Conservation (phyloP, 1,140 invertebrate species). For the Apis mellifera region Amel_HAv3.1 CM009935.2:9002001-9002500, state of each 20-base stretch:
- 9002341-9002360: not conserved
- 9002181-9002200: too few relatives aligned
- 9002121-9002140: too few relatives aligned
- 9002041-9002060: too few relatives aligned
- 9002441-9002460: not conserved
- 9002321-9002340: not conserved
- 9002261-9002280: not conserved
- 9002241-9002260: not conserved
- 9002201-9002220: not conserved
- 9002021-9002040: too few relatives aligned
- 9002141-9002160: not conserved
- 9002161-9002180: not conserved
- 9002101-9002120: too few relatives aligned
- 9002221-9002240: not conserved
- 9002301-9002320: slow-evolving; percentile 3
- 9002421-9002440: slow-evolving; percentile 47
- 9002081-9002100: too few relatives aligned
- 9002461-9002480: not conserved
- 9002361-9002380: slow-evolving; percentile 24
- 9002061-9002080: too few relatives aligned
- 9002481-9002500: not conserved
- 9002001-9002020: not conserved
- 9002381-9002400: slow-evolving; percentile 41
- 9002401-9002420: slow-evolving; percentile 32
- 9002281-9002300: slow-evolving; percentile 37